These are phyloP conservation scores for Isaurus tuberculatus DNA, from an alignment of 92 coral and sea anemone species.

Conservation along the genomic window DNA sequence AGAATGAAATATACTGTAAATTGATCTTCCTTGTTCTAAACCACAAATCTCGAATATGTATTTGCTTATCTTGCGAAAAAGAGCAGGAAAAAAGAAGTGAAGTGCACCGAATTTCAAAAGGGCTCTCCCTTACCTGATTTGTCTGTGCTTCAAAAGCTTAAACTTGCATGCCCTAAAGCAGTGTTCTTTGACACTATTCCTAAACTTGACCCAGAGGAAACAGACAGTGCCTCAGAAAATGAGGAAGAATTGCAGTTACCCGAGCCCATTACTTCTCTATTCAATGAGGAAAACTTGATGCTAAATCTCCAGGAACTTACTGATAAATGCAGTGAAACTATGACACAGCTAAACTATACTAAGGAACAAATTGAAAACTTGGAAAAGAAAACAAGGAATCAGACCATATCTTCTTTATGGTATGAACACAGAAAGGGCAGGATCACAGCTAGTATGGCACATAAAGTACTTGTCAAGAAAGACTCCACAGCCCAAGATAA, in stretches of 20 bases:
- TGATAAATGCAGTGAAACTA: neutral
- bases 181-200: conserved; percentile 37
- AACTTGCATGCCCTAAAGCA: conserved; percentile 43
- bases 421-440: conserved; percentile 48
- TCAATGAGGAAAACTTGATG: conserved; percentile 8
- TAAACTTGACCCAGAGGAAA: conserved; percentile 49
- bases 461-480: conserved; percentile 10
- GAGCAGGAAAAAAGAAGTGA: conserved; percentile 35
- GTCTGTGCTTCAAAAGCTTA: conserved; percentile 7
- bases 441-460: conserved; percentile 51
- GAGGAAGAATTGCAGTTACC: neutral
- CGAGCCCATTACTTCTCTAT: conserved; percentile 1
- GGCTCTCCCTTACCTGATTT: conserved; percentile 31
- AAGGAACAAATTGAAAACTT: conserved; percentile 3
- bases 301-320: neutral
- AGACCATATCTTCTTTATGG: conserved; percentile 39
- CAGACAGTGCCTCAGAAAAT: conserved; percentile 53
- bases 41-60: neutral
- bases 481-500: conserved; percentile 15
- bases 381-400: conserved; percentile 38
- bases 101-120: neutral
- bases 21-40: neutral
- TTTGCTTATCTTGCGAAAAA: conserved; percentile 21
- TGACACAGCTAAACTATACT: neutral
- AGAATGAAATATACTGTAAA: neutral